Evolutionary conservation across 1,140 invertebrate genomes (phyloP).

Genomic region (Pentalonia nigronervosa): DNA sequence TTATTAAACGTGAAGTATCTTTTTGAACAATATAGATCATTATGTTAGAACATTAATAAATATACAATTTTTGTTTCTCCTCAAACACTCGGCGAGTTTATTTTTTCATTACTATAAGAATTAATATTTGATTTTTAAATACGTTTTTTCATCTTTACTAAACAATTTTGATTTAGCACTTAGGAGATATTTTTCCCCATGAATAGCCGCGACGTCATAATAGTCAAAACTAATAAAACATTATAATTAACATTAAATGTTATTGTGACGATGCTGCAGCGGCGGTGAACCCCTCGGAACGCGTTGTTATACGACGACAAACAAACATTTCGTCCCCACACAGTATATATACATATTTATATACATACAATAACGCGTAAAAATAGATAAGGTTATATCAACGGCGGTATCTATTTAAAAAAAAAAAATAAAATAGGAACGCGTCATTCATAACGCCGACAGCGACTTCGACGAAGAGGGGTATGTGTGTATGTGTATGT

Average conservation of each 20-base stretch:
- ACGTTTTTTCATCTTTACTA: background rate
- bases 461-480: background rate
- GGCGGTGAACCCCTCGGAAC: background rate
- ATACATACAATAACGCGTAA: background rate
- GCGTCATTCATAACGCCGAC: background rate
- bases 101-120: background rate
- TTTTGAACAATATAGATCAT: background rate
- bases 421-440: background rate
- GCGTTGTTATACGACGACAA: background rate
- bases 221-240: background rate
- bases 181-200: too few relatives aligned
- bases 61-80: background rate
- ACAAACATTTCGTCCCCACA: background rate
- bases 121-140: background rate
- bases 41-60: background rate
- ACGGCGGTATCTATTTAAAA: background rate
- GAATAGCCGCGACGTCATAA: too few relatives aligned
- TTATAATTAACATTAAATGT: background rate
- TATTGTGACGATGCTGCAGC: background rate
- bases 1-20: background rate
- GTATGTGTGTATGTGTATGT: background rate
- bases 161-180: too few relatives aligned
- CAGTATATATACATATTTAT: background rate
- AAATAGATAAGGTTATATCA: background rate
- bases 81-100: background rate